These are phyloP conservation scores for Fregata magnificens DNA, from an alignment of 2,113 vertebrate species.

Conservation along the genomic window DNA sequence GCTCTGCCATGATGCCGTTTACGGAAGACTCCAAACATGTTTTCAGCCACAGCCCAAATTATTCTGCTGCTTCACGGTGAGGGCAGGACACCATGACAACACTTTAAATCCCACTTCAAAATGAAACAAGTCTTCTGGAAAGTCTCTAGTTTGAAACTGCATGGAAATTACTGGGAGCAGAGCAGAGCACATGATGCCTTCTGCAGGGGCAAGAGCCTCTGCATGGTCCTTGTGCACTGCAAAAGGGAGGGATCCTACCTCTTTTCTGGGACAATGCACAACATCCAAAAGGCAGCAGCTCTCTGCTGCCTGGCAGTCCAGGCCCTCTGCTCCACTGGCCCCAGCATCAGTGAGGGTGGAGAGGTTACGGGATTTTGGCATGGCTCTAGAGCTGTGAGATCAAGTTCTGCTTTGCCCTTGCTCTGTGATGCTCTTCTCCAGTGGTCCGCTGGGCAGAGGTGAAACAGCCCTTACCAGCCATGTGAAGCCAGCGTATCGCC, in stretches of 20 bases:
- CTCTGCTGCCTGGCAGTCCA: not conserved
- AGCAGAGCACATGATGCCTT: not conserved
- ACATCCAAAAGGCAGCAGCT: not conserved
- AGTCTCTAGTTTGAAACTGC: not conserved
- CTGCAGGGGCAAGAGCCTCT: not conserved
- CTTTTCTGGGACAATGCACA: rapidly evolving
- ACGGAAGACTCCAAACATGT: not conserved
- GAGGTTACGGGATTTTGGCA: not conserved
- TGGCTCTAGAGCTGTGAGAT: not conserved
- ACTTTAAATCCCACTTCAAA: not conserved
- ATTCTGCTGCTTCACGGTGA: not conserved
- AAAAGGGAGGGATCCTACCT: not conserved
- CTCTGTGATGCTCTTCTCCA: not conserved
- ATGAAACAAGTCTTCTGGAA: not conserved
- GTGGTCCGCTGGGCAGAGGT: not conserved
- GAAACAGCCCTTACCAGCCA: not conserved
- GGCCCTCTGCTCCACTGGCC: not conserved
- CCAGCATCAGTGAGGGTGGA: not conserved
- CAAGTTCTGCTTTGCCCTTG: not conserved
- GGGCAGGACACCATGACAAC: not conserved
- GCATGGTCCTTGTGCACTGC: not conserved
- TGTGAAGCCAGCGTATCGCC: rapidly evolving
- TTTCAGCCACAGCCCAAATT: not conserved
- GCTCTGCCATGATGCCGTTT: not conserved
- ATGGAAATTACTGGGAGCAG: not conserved